Base-by-base conservation (phyloP, 2,113 vertebrate species). In the Neotoma lepida region DNA sequence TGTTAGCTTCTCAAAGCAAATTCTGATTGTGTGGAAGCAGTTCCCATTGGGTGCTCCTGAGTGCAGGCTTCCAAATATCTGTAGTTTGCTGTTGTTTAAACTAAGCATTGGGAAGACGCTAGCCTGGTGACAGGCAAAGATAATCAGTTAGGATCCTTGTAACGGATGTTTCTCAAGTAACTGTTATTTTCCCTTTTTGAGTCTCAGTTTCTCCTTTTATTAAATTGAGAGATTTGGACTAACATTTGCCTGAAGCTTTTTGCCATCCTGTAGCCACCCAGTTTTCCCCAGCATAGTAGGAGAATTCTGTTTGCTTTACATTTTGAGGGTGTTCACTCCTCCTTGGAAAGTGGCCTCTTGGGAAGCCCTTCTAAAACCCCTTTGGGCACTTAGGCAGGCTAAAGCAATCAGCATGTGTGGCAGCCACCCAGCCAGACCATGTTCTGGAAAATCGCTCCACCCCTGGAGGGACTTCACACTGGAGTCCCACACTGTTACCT, bases 401-500 rank as follows among this genome's bases (percentile, higher is more conserved):
- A 86, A 94, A 94, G 93, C 70, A 89, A 77, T 95, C 89, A 91
- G 3, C 44, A 30, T 93, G 77, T 86, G n/a, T 74, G 71, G 85
- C 33, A 82, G 17, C 56, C 1, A 51, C 96, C 93, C 0, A 12
- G 66, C 39, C 5, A 28, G 96, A 28, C 87, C 13, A 4, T 0
- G 0, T 74, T 1, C 86, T 91, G 88, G 88, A 20, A 73, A 95
- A 44, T 39, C 74, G 73, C 84, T 84, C 85, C 82, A 35, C 77
- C 95, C 76, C 89, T 97, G 96, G 86, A 97, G 2, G 1, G 87
- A 68, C 84, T 93, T 96, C 74, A 71, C 71, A 84, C 56, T 94
- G 95, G 96, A 96, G 91, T 94, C 89, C 88, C 2, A 0, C 93
- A 39, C 70, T 86, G 66, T 98, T 97, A 97, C 98, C 97, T 94